Percentiles rank a stretch among this genome's conserved stretches.
Conservation (phyloP, 2,797 vertebrate species). For the Emys orbicularis region DNA sequence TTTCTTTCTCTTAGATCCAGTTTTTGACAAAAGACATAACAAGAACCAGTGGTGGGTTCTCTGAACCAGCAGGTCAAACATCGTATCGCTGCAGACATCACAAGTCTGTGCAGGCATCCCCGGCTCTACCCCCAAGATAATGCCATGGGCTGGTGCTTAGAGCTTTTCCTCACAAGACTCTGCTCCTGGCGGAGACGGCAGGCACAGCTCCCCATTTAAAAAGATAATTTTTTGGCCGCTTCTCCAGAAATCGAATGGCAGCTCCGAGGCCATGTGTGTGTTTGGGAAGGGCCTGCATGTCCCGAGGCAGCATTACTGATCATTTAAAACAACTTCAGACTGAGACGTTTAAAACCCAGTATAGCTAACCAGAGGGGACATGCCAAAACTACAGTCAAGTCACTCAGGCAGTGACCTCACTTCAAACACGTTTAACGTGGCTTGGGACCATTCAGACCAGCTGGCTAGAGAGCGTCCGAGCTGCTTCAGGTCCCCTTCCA, state of each 20-base stretch:
- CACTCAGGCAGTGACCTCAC: not conserved
- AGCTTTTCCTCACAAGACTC: not conserved
- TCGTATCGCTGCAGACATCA: not conserved
- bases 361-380: not conserved
- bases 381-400: not conserved
- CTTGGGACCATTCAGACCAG: not conserved
- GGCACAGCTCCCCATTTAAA: not conserved
- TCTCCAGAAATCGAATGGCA: not conserved
- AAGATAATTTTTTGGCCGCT: not conserved
- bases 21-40: not conserved
- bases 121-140: not conserved
- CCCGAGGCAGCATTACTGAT: not conserved
- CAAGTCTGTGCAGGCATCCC: not conserved
- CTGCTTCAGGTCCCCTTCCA: not conserved
- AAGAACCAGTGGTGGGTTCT: not conserved
- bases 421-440: not conserved
- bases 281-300: accelerated
- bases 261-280: not conserved
- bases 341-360: not conserved
- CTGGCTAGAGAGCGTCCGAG: not conserved
- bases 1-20: not conserved
- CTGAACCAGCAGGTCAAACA: not conserved
- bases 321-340: not conserved
- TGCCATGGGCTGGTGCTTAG: not conserved
- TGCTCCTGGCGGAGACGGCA: not conserved